Base-by-base conservation (phyloP, 2,888 invertebrate species). In the Drosophila nr. fundita region DNA sequence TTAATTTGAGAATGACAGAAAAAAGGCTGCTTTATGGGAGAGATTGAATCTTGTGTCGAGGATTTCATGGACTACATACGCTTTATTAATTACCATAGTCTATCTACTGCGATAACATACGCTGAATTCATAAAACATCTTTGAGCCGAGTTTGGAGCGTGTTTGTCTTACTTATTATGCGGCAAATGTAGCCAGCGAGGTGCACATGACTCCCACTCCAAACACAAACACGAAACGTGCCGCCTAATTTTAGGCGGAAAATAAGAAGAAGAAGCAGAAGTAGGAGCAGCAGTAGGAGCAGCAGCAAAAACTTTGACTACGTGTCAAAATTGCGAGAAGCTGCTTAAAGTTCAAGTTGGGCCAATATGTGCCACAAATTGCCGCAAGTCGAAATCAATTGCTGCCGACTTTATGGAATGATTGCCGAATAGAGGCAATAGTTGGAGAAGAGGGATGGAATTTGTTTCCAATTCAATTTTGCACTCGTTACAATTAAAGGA, bases 151-250 rank as follows among this genome's bases (percentile, higher is more conserved):
- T 15, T 30, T 15, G 3, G 7, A 15, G 27, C 27, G 32, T 59
- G 72, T 71, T 67, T 75, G 78, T 62, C 76, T 58, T 72, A 84
- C 76, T 89, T 89, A 87, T 89, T 89, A 89, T 87, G 87, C 89
- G 74, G 60, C 58, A 73, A 83, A 70, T 87, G 89, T 78, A 68
- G 68, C 70, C 68, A 65, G 69, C 61, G 73, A 65, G 74, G 61
- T 72, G 74, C 68, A 68, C 61, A 67, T 11, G 34, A 76, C 62
- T 68, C 65, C 60, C 57, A 24, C 24, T 24, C 24, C 63, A 71
- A 50, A 42, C 54, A 58, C 59, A 72, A 69, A 69, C 68, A 73
- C 50, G 49, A 70, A 76, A 80, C 83, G 87, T 87, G 85, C 76
- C 72, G 76, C 78, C 89, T 89, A 83, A 89, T 87, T 89, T 82